Conservation (phyloP, 2,113 vertebrate genomes). For the Raja brachyura region DNA sequence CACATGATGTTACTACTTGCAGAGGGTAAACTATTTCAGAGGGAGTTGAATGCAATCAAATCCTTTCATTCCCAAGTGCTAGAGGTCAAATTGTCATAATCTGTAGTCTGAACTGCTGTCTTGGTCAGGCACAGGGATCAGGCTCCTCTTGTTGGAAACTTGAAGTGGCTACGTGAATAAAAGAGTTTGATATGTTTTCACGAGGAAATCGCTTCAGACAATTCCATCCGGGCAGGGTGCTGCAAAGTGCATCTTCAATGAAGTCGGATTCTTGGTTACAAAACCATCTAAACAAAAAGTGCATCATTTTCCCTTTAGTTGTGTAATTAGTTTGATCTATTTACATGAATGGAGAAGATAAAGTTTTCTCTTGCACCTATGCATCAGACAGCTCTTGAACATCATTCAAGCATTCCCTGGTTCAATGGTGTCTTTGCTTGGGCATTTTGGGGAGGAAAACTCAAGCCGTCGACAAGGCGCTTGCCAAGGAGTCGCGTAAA, state of each 20-base stretch:
- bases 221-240: too few relatives aligned
- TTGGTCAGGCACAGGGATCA: not conserved
- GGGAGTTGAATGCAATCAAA: not conserved
- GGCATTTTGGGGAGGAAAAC: not conserved
- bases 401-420: not conserved
- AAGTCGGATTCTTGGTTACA: constrained; percentile 21
- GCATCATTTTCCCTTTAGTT: constrained; percentile 34
- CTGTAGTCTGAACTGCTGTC: not conserved
- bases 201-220: not conserved
- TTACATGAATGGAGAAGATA: not conserved
- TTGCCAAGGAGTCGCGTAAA: not conserved
- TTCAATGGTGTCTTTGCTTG: not conserved
- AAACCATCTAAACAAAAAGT: constrained; percentile 31
- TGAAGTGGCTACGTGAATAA: not conserved
- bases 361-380: constrained; percentile 21
- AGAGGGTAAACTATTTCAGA: not conserved
- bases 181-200: not conserved
- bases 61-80: not conserved
- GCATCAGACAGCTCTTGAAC: not conserved
- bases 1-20: not conserved
- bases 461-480: not conserved
- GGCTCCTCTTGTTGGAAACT: not conserved
- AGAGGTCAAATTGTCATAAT: not conserved
- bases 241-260: constrained; percentile 19
- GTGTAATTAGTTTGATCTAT: constrained; percentile 4